phyloP scores from a whole-genome alignment of 2,113 vertebrate species.

The Actenoides hombroni region DNA sequence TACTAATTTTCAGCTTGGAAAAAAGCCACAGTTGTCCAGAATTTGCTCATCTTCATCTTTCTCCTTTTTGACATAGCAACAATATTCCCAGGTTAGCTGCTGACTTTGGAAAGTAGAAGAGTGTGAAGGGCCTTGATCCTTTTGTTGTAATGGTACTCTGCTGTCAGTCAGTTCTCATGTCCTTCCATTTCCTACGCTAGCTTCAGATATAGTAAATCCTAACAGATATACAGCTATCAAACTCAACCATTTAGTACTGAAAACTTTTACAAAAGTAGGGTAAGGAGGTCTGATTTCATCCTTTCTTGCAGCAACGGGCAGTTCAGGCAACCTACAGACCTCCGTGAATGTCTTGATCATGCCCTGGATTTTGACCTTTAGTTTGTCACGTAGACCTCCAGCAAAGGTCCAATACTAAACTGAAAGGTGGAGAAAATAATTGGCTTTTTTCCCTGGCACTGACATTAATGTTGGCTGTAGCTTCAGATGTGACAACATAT shows the following conservation, averaged over 20 bases:
- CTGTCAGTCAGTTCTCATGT: neutral
- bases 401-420: neutral
- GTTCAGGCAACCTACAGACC: neutral
- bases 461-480: neutral
- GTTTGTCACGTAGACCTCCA: neutral
- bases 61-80: neutral
- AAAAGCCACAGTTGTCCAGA: neutral
- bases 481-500: neutral
- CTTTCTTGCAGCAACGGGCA: neutral
- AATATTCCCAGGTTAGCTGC: neutral
- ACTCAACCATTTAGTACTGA: neutral
- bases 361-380: constrained; percentile 20
- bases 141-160: neutral
- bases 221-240: neutral
- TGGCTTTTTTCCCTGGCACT: neutral
- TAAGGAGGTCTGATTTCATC: neutral
- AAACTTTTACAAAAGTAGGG: neutral
- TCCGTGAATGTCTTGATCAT: neutral
- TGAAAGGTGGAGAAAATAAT: neutral
- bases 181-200: neutral
- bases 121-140: neutral
- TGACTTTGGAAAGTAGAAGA: neutral
- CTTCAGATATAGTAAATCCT: neutral
- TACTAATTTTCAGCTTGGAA: constrained; percentile 57
- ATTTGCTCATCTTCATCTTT: constrained; percentile 10